These are phyloP conservation scores for Agelaius tricolor DNA, from an alignment of 2,113 vertebrate species.

Conservation along the genomic window DNA sequence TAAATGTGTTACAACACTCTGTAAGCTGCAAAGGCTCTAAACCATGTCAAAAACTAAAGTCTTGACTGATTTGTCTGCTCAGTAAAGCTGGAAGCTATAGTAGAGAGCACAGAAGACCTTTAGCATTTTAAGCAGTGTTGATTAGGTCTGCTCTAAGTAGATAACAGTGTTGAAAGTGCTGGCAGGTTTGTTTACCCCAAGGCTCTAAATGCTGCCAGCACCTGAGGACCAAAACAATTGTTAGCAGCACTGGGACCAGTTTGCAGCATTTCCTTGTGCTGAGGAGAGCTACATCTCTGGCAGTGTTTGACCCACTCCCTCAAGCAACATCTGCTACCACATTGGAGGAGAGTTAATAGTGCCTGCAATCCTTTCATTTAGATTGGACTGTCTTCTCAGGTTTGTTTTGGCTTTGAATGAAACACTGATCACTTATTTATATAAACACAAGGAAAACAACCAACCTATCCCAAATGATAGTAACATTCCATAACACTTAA, in stretches of 20 bases:
- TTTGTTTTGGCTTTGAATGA: background rate
- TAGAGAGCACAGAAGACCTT: background rate
- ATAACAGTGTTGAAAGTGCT: background rate
- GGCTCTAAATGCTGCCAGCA: background rate
- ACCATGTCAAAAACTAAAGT: background rate
- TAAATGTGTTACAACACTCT: background rate
- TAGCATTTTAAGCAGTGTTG: background rate
- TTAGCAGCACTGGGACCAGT: background rate
- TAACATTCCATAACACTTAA: background rate
- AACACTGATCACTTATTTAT: background rate
- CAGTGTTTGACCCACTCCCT: background rate
- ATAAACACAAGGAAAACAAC: background rate
- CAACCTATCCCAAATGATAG: background rate
- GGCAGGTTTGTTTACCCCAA: background rate
- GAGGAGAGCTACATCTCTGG: background rate
- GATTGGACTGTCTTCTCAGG: background rate
- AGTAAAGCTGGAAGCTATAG: background rate
- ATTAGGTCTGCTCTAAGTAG: conserved; percentile 3
- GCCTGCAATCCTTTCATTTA: background rate
- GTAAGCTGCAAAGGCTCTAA: background rate
- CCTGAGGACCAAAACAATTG: background rate
- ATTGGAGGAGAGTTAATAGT: background rate
- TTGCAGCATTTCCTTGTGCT: background rate
- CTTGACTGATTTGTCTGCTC: background rate
- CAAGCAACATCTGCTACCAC: background rate